These are phyloP conservation scores for Heteropelma amictum DNA, from an alignment of 2,888 invertebrate species.

Conservation along the genomic window DNA sequence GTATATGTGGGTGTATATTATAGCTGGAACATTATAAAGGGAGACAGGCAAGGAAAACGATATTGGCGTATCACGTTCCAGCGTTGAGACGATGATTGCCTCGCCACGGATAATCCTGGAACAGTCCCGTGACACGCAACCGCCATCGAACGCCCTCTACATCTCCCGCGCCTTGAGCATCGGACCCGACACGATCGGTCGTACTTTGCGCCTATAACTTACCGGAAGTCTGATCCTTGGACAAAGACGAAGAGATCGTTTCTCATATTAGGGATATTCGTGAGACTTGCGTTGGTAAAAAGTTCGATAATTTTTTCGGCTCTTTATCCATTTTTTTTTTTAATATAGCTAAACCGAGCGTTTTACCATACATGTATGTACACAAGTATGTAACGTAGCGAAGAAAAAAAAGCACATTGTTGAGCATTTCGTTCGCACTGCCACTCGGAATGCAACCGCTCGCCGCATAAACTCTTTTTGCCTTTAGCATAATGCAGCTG, in stretches of 20 bases:
- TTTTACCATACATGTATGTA: slow-evolving; percentile 2
- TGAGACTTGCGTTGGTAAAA: no score
- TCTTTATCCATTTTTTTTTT: no score
- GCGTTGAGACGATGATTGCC: slow-evolving; percentile 56
- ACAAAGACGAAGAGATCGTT: neutral
- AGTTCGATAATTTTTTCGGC: no score
- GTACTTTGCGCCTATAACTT: neutral
- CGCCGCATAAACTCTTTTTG: neutral
- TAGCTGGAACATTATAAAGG: slow-evolving; percentile 13
- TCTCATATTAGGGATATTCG: no score
- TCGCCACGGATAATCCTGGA: slow-evolving; percentile 52
- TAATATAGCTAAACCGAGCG: no score
- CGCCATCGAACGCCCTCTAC: slow-evolving; percentile 37
- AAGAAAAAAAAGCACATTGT: slow-evolving; percentile 26
- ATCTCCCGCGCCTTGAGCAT: slow-evolving; percentile 9
- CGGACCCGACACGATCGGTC: slow-evolving; percentile 28
- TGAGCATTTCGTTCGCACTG: slow-evolving; percentile 20
- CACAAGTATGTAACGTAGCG: neutral
- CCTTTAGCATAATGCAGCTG: slow-evolving; percentile 11
- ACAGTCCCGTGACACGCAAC: slow-evolving; percentile 61
- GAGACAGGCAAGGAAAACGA: slow-evolving; percentile 52
- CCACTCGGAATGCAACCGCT: slow-evolving; percentile 5
- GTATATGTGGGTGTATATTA: neutral
- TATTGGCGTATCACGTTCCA: slow-evolving; percentile 58
- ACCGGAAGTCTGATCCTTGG: slow-evolving; percentile 39